Conservation (phyloP, 2,797 vertebrate genomes). For the Protosalanx chinensis region DNA sequence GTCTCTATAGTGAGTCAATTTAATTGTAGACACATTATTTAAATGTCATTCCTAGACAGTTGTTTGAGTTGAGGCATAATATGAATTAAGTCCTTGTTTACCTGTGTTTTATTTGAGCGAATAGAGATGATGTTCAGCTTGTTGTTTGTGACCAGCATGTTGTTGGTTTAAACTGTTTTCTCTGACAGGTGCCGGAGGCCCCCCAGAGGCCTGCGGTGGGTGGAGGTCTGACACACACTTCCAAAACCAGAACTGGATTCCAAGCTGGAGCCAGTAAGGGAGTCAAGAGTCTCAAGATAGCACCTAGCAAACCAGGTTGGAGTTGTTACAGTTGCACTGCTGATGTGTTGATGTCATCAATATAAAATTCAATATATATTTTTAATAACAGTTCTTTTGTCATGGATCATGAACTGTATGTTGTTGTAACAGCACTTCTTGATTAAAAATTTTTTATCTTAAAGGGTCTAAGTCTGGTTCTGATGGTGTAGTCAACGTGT, state of each 20-base stretch:
- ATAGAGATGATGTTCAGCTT: neutral
- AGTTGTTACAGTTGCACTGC: neutral
- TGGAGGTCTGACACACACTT: conserved; percentile 13
- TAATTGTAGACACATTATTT: too few species aligned
- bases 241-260: conserved; percentile 62
- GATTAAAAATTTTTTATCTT: neutral
- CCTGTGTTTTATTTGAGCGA: neutral
- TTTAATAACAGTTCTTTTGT: neutral
- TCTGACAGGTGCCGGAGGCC: conserved; percentile 47
- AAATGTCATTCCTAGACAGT: too few species aligned
- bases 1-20: conserved; percentile 36
- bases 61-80: too few species aligned
- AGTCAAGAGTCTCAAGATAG: conserved; percentile 48
- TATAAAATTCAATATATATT: neutral
- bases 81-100: too few species aligned
- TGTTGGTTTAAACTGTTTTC: neutral
- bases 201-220: conserved; percentile 43
- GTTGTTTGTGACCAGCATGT: neutral
- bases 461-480: conserved; percentile 52
- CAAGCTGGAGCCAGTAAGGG: conserved; percentile 50
- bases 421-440: too few species aligned
- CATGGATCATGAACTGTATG: neutral
- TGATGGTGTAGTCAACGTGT: conserved; percentile 62
- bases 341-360: neutral
- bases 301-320: conserved; percentile 55